A percentile compares a stretch with the other conserved stretches of the same genome.
Conservation (phyloP, 23 tunicate species). For the Oikopleura albicans region DNA sequence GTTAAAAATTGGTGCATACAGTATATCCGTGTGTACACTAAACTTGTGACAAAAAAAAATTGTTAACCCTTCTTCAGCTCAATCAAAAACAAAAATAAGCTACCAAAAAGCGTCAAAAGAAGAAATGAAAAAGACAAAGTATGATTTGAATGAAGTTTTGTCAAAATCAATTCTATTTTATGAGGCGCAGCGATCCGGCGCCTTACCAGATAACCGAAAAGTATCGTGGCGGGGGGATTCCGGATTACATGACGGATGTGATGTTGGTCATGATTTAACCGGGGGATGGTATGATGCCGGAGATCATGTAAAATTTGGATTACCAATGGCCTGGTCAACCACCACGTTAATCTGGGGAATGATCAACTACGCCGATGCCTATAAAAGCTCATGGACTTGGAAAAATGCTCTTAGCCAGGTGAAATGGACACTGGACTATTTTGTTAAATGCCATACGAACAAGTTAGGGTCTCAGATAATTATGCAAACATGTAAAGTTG, state of each 20-base stretch:
- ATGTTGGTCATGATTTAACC: background rate
- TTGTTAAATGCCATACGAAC: slow-evolving; percentile 66
- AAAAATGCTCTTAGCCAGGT: slow-evolving; percentile 33
- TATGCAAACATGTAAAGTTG: too few relatives aligned
- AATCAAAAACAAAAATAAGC: too few relatives aligned
- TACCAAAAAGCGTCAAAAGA: background rate
- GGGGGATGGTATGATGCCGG: slow-evolving; percentile 37
- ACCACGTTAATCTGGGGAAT: slow-evolving; percentile 94
- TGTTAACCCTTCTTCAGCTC: too few relatives aligned
- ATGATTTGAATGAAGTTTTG: slow-evolving; percentile 27
- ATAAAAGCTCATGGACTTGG: slow-evolving; percentile 38
- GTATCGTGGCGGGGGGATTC: background rate
- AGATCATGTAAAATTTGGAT: slow-evolving; percentile 82
- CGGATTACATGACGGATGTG: background rate
- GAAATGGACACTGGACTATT: slow-evolving; percentile 72
- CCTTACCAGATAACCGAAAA: background rate
- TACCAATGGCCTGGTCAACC: slow-evolving; percentile 91
- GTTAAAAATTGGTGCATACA: too few relatives aligned
- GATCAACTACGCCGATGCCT: slow-evolving; percentile 63
- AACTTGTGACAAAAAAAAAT: too few relatives aligned
- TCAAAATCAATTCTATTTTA: slow-evolving; percentile 24
- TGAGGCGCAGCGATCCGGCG: slow-evolving; percentile 22
- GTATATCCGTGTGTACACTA: too few relatives aligned
- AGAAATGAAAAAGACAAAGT: slow-evolving; percentile 1
- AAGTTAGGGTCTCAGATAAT: too few relatives aligned